Evolutionary conservation across 1,140 invertebrate genomes (phyloP).

Genomic region (Atta cephalotes): DNA sequence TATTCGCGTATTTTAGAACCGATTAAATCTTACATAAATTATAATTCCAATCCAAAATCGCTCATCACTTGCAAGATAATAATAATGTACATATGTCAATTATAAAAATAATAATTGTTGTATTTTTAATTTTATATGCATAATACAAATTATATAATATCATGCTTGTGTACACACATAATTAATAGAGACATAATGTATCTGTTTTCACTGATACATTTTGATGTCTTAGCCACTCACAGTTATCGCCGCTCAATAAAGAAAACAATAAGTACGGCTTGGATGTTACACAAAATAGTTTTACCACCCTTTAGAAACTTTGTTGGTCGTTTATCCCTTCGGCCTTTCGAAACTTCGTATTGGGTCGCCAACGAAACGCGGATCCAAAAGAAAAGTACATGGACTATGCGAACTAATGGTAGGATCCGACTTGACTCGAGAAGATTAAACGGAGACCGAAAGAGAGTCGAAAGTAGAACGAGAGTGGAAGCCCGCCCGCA

Average conservation of each 20-base stretch:
- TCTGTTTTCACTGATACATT: neutral
- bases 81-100: neutral
- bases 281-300: constrained; percentile 37
- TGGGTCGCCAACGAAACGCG: constrained; percentile 35
- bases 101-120: constrained; percentile 10
- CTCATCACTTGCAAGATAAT: neutral
- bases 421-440: constrained; percentile 64
- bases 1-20: neutral
- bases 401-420: constrained; percentile 70
- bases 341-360: constrained; percentile 40
- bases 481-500: constrained; percentile 59
- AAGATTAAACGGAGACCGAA: constrained; percentile 75
- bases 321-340: constrained; percentile 50
- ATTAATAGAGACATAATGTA: neutral
- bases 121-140: neutral
- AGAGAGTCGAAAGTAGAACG: constrained; percentile 63
- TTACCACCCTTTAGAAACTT: constrained; percentile 44
- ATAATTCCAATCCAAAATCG: neutral
- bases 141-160: constrained; percentile 4
- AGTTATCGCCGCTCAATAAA: neutral
- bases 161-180: neutral
- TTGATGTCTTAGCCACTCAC: neutral
- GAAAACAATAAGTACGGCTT: constrained; percentile 10
- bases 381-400: constrained; percentile 36
- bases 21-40: neutral